These are phyloP conservation scores for Melieria omissa DNA, from an alignment of 2,888 invertebrate species.

Conservation along the genomic window DNA sequence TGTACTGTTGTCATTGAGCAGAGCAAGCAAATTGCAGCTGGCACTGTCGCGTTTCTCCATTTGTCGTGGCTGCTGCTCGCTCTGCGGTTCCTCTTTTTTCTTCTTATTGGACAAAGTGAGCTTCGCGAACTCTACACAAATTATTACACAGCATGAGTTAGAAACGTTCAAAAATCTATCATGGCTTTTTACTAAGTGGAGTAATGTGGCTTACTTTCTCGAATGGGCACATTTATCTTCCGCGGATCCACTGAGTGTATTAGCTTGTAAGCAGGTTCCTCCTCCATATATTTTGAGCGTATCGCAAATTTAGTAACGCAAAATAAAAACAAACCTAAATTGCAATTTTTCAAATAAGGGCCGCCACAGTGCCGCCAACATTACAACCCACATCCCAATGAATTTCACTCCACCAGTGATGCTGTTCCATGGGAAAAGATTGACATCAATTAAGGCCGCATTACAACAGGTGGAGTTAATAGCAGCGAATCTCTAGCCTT, in stretches of 20 bases:
- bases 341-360: not conserved
- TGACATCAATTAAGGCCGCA: too few relatives aligned
- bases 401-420: too few relatives aligned
- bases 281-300: conserved; percentile 41
- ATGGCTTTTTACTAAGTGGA: too few relatives aligned
- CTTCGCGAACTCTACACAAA: conserved; percentile 57
- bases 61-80: conserved; percentile 7
- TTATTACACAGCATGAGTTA: not conserved
- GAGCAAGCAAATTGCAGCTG: conserved; percentile 39
- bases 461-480: too few relatives aligned
- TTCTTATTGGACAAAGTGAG: conserved; percentile 61
- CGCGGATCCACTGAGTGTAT: conserved; percentile 60
- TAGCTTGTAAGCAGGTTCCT: conserved; percentile 53
- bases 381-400: too few relatives aligned
- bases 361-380: too few relatives aligned
- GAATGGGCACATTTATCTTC: conserved; percentile 57
- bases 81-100: conserved; percentile 36
- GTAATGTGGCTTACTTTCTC: conserved; percentile 50
- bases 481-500: too few relatives aligned
- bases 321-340: not conserved
- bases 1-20: conserved; percentile 1
- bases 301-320: not conserved
- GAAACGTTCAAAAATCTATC: not conserved
- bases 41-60: not conserved
- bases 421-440: too few relatives aligned